These are phyloP conservation scores for Esox lucius DNA, from an alignment of 2,797 vertebrate species.

Conservation along the genomic window DNA sequence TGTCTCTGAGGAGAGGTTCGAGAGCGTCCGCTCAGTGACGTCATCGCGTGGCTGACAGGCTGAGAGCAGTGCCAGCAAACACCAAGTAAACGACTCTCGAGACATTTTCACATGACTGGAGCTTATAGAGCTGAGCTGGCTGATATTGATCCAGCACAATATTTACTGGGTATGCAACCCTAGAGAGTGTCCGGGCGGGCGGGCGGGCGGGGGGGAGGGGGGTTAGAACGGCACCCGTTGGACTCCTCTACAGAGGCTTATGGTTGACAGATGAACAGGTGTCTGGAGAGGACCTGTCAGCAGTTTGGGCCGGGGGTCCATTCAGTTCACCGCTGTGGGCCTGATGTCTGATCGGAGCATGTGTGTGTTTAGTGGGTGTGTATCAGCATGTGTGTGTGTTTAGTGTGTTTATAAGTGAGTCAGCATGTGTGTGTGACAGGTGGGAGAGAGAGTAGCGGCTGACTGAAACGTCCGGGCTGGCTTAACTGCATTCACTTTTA, in stretches of 20 bases:
- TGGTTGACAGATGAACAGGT: constrained; percentile 33
- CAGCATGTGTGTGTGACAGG: no score
- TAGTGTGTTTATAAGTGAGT: no score
- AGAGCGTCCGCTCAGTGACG: neutral
- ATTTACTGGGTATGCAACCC: constrained; percentile 58
- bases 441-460: no score
- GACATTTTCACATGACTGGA: constrained; percentile 46
- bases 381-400: neutral
- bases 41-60: no score
- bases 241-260: constrained; percentile 49
- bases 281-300: constrained; percentile 7
- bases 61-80: neutral
- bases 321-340: neutral
- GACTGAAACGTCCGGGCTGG: no score
- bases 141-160: constrained; percentile 62
- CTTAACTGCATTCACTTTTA: no score
- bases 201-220: constrained; percentile 28
- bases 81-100: constrained; percentile 53
- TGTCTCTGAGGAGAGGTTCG: no score
- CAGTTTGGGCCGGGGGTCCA: neutral
- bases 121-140: constrained; percentile 62
- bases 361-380: neutral
- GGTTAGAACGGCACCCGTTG: constrained; percentile 54
- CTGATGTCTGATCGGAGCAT: neutral
- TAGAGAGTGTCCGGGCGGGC: constrained; percentile 35